phyloP scores from a whole-genome alignment of 2,113 vertebrate species.

The Heptranchias perlo region DNA sequence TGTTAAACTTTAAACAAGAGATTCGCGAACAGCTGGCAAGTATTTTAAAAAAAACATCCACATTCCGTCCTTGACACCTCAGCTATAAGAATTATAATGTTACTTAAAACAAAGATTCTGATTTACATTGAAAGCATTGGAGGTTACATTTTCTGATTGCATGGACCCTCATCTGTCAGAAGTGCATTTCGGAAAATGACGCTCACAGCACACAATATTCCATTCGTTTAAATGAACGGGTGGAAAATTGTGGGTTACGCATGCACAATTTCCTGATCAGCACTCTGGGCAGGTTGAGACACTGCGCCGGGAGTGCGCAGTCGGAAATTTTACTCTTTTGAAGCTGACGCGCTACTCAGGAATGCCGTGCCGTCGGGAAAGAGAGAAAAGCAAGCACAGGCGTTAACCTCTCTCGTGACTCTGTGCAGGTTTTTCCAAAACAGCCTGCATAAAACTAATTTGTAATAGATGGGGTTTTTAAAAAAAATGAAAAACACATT shows the following conservation, averaged over 20 bases:
- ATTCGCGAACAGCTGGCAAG: not conserved
- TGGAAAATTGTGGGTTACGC: not conserved
- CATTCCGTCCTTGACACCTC: not conserved
- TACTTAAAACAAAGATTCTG: not conserved
- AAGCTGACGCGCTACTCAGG: not conserved
- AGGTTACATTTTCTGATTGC: not conserved
- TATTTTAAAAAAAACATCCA: not conserved
- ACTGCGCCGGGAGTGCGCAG: not conserved
- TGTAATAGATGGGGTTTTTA: not conserved
- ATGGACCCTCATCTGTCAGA: not conserved
- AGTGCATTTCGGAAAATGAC: not conserved
- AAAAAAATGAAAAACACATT: conserved; percentile 21
- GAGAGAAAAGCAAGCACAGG: not conserved
- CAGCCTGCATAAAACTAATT: conserved; percentile 2
- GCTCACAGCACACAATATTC: not conserved
- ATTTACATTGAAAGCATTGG: not conserved
- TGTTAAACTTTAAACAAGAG: not conserved
- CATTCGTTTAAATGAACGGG: not conserved
- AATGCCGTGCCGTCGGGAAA: not conserved
- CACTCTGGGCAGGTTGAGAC: not conserved
- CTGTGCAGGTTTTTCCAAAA: conserved; percentile 16
- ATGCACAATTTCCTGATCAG: not conserved
- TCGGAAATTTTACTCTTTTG: not conserved
- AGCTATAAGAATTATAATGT: not conserved
- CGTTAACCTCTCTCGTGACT: conserved; percentile 16